These are phyloP conservation scores for Drosophila murphyi DNA, from an alignment of 1,140 invertebrate genomes.

Conservation along the genomic window DNA sequence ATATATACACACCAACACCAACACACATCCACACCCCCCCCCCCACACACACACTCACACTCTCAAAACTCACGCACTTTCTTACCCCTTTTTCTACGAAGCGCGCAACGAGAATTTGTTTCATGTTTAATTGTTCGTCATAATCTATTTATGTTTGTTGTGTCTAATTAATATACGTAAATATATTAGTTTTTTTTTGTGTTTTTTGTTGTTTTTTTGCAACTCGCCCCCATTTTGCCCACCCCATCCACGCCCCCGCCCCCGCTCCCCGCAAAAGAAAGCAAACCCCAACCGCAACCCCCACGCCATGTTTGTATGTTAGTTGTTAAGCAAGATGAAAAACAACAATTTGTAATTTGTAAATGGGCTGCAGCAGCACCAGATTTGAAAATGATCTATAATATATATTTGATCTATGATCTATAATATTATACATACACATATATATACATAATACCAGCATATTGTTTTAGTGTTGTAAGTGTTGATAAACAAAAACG, in stretches of 20 bases:
- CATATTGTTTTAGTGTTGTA: constrained; percentile 58
- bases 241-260: neutral
- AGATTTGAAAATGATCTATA: neutral
- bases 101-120: constrained; percentile 26
- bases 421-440: neutral
- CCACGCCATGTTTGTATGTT: constrained; percentile 47
- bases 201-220: constrained; percentile 31
- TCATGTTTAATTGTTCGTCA: neutral
- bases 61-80: constrained; percentile 24
- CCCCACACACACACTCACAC: neutral
- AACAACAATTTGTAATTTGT: neutral
- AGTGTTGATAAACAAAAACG: constrained; percentile 54
- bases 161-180: constrained; percentile 33
- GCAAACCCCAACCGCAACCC: neutral
- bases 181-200: constrained; percentile 40
- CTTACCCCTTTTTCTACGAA: constrained; percentile 12
- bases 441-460: constrained; percentile 4
- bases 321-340: constrained; percentile 34
- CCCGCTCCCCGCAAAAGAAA: neutral
- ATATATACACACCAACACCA: constrained; percentile 11
- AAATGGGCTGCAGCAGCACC: constrained; percentile 11
- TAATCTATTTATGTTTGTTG: constrained; percentile 39
- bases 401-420: constrained; percentile 10
- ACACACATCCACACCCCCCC: neutral
- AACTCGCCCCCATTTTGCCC: neutral